Percentiles rank a stretch among this genome's conserved stretches.
These are phyloP conservation scores for Tetanocera ferruginea DNA, from an alignment of 2,888 invertebrate species.

Conservation along the genomic window DNA sequence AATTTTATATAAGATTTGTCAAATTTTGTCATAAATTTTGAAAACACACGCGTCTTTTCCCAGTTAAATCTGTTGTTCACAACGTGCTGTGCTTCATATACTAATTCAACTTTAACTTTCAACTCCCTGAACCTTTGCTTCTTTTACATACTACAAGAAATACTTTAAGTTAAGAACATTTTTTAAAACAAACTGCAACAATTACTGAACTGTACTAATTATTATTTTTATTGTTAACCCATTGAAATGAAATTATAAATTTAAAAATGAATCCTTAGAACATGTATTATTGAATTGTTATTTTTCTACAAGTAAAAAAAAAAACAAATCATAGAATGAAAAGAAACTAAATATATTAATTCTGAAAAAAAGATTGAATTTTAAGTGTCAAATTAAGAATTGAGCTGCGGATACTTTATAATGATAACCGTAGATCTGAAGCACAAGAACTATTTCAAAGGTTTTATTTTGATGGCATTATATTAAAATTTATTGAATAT, in stretches of 20 bases:
- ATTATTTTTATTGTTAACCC: conserved; percentile 30
- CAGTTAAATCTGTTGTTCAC: background rate
- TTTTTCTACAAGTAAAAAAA: conserved; percentile 1
- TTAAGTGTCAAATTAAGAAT: background rate
- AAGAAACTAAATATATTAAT: conserved; percentile 17
- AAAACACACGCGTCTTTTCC: conserved; percentile 1
- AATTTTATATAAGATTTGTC: conserved; percentile 7
- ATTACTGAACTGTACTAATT: conserved; percentile 28
- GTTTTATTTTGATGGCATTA: too few relatives aligned
- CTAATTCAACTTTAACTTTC: background rate
- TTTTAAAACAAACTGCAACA: conserved; percentile 22
- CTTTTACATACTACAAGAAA: conserved; percentile 16
- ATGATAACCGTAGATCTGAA: too few relatives aligned
- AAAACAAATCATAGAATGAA: conserved; percentile 8
- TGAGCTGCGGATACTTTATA: too few relatives aligned
- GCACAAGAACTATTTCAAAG: too few relatives aligned
- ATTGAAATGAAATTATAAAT: conserved; percentile 34
- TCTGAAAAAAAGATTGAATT: background rate
- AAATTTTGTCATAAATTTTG: conserved; percentile 6
- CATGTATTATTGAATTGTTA: conserved; percentile 36
- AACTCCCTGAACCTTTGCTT: conserved; percentile 8
- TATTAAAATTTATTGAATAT: too few relatives aligned
- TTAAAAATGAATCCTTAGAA: conserved; percentile 28
- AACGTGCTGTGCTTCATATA: conserved; percentile 20
- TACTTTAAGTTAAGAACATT: conserved; percentile 30